Evolutionary conservation across 2,888 invertebrate species (phyloP).

Genomic region (Caenorhabditis sinica): DNA sequence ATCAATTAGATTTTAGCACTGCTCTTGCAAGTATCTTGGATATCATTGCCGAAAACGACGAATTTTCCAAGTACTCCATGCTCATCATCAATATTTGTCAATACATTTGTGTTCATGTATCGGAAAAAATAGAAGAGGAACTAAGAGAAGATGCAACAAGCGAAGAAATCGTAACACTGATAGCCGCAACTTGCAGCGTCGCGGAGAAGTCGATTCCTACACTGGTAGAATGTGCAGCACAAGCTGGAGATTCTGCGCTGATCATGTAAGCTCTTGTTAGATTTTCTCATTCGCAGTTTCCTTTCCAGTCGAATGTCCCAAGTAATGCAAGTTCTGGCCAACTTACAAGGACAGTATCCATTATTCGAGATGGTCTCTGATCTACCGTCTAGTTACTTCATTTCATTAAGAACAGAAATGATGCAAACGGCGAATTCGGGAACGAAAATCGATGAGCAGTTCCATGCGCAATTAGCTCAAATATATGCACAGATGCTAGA

Average conservation of each 20-base stretch:
- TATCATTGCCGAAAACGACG: constrained; percentile 74
- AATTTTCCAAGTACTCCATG: constrained; percentile 56
- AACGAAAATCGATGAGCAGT: constrained; percentile 10
- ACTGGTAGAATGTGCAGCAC: constrained; percentile 60
- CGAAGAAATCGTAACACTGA: constrained; percentile 66
- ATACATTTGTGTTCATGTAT: constrained; percentile 67
- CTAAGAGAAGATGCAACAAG: constrained; percentile 61
- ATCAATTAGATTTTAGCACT: constrained; percentile 52
- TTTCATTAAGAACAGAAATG: constrained; percentile 69
- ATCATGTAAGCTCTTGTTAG: constrained; percentile 4
- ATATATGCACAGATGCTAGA: constrained; percentile 63
- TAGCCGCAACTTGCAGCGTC: constrained; percentile 69
- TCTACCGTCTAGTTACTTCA: constrained; percentile 74
- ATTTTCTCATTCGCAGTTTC: background rate
- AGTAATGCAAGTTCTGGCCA: constrained; percentile 60
- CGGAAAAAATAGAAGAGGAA: constrained; percentile 66
- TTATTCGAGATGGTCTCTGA: constrained; percentile 74
- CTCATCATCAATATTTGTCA: constrained; percentile 68
- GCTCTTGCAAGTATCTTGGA: constrained; percentile 73
- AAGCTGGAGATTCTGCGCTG: constrained; percentile 39
- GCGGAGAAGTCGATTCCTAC: constrained; percentile 66
- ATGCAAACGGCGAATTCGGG: constrained; percentile 19
- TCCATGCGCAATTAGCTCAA: constrained; percentile 10
- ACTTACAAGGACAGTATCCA: constrained; percentile 66
- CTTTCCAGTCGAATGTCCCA: constrained; percentile 32